phyloP scores from a whole-genome alignment of 2,113 vertebrate species.

The Hippocampus guttulatus region DNA sequence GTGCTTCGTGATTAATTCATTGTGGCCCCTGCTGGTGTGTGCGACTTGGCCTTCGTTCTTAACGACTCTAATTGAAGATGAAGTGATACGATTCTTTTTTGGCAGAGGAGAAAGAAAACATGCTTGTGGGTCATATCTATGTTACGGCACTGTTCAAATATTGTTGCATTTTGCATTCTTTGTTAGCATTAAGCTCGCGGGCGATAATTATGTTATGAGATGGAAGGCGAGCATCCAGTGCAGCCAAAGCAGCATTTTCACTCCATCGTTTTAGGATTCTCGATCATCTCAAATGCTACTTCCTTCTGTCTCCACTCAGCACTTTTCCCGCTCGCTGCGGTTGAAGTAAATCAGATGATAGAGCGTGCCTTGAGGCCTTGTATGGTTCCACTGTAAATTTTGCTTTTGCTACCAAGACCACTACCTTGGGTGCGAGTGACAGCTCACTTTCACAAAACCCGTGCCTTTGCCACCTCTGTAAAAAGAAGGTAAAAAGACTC shows the following conservation, averaged over 20 bases:
- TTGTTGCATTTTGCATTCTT: too few relatives aligned
- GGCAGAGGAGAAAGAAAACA: too few relatives aligned
- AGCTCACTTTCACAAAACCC: conserved; percentile 45
- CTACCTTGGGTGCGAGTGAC: conserved; percentile 56
- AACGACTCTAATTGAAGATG: too few relatives aligned
- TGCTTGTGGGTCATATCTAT: too few relatives aligned
- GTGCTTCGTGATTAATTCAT: too few relatives aligned
- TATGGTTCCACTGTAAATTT: conserved; percentile 52
- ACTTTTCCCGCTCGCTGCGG: conserved; percentile 56
- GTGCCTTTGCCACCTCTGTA: too few relatives aligned
- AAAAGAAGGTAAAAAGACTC: not conserved
- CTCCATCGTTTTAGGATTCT: conserved; percentile 24
- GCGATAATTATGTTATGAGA: conserved; percentile 64
- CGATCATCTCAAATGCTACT: conserved; percentile 25
- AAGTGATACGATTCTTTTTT: too few relatives aligned
- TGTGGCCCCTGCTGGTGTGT: too few relatives aligned
- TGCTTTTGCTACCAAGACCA: conserved; percentile 55
- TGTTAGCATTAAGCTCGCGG: conserved; percentile 16
- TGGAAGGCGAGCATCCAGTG: conserved; percentile 36
- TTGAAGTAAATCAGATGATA: conserved; percentile 72
- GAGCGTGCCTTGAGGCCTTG: conserved; percentile 52
- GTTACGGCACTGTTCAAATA: too few relatives aligned
- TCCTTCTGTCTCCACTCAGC: conserved; percentile 49
- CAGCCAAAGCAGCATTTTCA: conserved; percentile 25
- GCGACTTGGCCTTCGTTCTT: too few relatives aligned